Conservation (phyloP, 2,888 invertebrate species). For the Metalampra italica region DNA sequence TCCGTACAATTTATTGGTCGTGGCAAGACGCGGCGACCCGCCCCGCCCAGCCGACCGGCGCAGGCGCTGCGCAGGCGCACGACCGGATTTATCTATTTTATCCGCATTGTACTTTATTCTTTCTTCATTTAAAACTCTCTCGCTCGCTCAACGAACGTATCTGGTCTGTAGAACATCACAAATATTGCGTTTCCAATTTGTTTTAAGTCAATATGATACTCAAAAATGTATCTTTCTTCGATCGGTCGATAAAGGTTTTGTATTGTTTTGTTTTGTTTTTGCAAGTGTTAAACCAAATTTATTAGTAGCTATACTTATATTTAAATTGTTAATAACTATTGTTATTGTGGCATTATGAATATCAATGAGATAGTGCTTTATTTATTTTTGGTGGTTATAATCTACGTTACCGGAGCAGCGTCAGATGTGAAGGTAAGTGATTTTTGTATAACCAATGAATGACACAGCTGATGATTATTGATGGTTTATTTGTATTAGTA, state of each 20-base stretch:
- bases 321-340: background rate
- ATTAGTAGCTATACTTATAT: background rate
- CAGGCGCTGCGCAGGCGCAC: conserved; percentile 28
- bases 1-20: conserved; percentile 31
- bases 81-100: conserved; percentile 39
- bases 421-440: conserved; percentile 59
- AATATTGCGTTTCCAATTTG: conserved; percentile 19
- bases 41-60: conserved; percentile 36
- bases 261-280: conserved; percentile 50
- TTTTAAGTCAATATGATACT: conserved; percentile 60
- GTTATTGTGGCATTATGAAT: conserved; percentile 49
- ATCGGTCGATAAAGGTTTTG: conserved; percentile 40
- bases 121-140: conserved; percentile 50
- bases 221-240: conserved; percentile 37
- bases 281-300: conserved; percentile 35
- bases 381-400: conserved; percentile 55
- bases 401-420: conserved; percentile 50
- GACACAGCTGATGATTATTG: too few species aligned
- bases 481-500: too few species aligned
- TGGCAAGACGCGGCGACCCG: conserved; percentile 38
- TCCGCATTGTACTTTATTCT: conserved; percentile 69
- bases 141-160: conserved; percentile 59
- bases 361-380: conserved; percentile 53
- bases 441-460: conserved; percentile 7
- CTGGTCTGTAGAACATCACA: conserved; percentile 36